Percentiles rank a stretch among this genome's conserved stretches.
phyloP scores from a whole-genome alignment of 1,140 invertebrate genomes.

The Anoplolepis gracilipes region DNA sequence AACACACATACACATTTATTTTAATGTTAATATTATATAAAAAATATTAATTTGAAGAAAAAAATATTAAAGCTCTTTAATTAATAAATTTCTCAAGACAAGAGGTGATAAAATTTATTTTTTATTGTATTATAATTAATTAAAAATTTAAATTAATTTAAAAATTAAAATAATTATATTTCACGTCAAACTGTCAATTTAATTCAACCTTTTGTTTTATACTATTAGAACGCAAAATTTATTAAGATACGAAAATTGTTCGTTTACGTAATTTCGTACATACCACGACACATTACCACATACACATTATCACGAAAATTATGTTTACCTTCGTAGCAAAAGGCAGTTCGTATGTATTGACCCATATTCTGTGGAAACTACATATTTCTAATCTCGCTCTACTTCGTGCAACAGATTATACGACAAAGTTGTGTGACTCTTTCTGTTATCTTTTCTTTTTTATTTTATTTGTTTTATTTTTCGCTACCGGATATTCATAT shows the following conservation, averaged over 20 bases:
- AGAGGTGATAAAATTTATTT: not conserved
- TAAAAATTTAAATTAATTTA: not conserved
- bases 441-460: slow-evolving; percentile 14
- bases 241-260: not conserved
- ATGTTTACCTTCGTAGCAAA: not conserved
- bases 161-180: not conserved
- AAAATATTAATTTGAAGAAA: no score
- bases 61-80: not conserved
- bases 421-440: slow-evolving; percentile 29
- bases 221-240: not conserved
- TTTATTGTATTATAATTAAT: not conserved
- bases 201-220: not conserved
- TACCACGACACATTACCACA: no score
- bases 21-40: not conserved
- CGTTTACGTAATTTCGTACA: not conserved
- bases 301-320: not conserved
- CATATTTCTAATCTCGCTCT: slow-evolving; percentile 34
- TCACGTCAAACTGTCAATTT: not conserved
- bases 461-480: slow-evolving; percentile 13
- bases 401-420: slow-evolving; percentile 27
- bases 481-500: not conserved
- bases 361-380: not conserved
- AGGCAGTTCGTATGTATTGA: slow-evolving; percentile 1
- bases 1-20: no score
- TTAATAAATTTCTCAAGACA: not conserved